Evolutionary conservation across 2,888 invertebrate species (phyloP).

Genomic region (Leptopilina syphax): DNA sequence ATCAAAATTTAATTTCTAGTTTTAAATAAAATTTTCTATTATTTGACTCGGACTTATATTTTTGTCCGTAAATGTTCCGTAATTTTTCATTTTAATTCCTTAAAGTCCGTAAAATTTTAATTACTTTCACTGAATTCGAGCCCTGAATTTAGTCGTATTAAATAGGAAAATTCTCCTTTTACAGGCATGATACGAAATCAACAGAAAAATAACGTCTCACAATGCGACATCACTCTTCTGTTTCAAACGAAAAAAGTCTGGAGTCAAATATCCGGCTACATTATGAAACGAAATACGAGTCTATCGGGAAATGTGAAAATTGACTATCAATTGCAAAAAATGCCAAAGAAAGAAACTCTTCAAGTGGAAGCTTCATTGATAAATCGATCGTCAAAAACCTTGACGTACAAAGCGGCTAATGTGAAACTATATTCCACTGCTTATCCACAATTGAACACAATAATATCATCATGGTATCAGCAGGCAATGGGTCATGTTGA

Average conservation of each 20-base stretch:
- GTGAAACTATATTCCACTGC: slow-evolving; percentile 86
- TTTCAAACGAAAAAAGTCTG: slow-evolving; percentile 88
- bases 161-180: slow-evolving; percentile 40
- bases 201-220: slow-evolving; percentile 82
- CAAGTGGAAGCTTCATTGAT: slow-evolving; percentile 77
- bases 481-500: slow-evolving; percentile 86
- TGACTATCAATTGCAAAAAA: slow-evolving; percentile 82
- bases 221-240: slow-evolving; percentile 86
- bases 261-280: slow-evolving; percentile 86
- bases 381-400: slow-evolving; percentile 80
- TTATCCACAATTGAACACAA: slow-evolving; percentile 81
- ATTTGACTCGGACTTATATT: too few relatives aligned
- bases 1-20: too few relatives aligned
- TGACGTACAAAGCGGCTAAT: slow-evolving; percentile 82
- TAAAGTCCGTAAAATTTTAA: too few relatives aligned
- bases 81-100: too few relatives aligned
- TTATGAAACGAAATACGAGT: slow-evolving; percentile 79
- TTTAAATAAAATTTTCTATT: too few relatives aligned
- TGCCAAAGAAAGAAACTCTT: slow-evolving; percentile 74
- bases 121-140: too few relatives aligned
- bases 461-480: slow-evolving; percentile 76
- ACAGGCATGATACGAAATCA: slow-evolving; percentile 81
- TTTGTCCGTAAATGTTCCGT: too few relatives aligned
- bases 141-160: too few relatives aligned
- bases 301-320: slow-evolving; percentile 81